These are phyloP conservation scores for Pseudobourletiella spinata DNA, from an alignment of 1,140 invertebrate species.

Conservation along the genomic window DNA sequence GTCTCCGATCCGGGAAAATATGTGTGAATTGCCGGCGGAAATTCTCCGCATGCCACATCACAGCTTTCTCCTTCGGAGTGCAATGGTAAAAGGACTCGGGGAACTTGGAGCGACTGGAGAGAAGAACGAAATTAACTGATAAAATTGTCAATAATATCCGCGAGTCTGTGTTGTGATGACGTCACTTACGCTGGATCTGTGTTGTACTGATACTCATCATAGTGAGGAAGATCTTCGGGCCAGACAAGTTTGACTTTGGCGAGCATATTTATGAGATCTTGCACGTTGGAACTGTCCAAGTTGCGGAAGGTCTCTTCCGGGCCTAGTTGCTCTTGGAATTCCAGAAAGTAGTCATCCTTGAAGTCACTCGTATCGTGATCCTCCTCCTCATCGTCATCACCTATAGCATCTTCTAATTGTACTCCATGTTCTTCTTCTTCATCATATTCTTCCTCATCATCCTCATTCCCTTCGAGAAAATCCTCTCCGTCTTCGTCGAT, in stretches of 20 bases:
- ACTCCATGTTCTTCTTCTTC: neutral
- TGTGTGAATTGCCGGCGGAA: conserved; percentile 67
- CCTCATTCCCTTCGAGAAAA: neutral
- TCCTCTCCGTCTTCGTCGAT: neutral
- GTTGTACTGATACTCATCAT: conserved; percentile 15
- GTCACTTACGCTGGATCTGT: conserved; percentile 16
- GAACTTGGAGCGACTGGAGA: conserved; percentile 39
- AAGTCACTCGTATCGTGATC: neutral
- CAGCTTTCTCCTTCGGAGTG: conserved; percentile 59
- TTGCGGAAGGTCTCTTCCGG: neutral
- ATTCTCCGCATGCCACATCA: conserved; percentile 64
- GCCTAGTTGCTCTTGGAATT: conserved; percentile 1
- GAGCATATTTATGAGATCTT: conserved; percentile 24
- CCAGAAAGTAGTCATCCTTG: neutral
- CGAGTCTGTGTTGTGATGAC: too few relatives aligned
- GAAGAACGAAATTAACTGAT: too few relatives aligned
- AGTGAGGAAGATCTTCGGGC: conserved; percentile 28
- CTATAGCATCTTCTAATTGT: neutral
- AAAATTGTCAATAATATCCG: too few relatives aligned
- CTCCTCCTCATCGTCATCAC: neutral
- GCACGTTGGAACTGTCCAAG: conserved; percentile 19
- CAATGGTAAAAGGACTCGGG: conserved; percentile 63
- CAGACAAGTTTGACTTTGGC: conserved; percentile 29
- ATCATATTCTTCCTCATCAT: conserved; percentile 2
- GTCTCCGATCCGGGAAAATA: conserved; percentile 56